phyloP scores from a whole-genome alignment of 2,797 vertebrate species.

The Acomys russatus region DNA sequence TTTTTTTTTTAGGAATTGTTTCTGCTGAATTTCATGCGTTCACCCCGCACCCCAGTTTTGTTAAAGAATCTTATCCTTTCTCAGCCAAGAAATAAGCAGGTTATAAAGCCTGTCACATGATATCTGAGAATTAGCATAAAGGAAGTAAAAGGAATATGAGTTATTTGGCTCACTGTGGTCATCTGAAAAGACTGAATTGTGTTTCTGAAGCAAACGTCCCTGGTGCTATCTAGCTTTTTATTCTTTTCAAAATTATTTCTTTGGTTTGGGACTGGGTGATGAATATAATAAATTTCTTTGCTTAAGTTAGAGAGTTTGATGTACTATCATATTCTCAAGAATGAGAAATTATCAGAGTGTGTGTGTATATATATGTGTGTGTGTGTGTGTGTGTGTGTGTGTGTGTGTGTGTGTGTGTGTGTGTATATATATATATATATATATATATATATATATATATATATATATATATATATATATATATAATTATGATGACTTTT shows the following conservation, averaged over 20 bases:
- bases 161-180: background rate
- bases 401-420: too few relatives aligned
- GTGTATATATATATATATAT: too few relatives aligned
- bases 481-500: conserved; percentile 3
- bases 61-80: background rate
- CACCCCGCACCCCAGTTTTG: background rate
- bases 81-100: background rate
- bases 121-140: conserved; percentile 4
- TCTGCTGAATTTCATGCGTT: background rate
- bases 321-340: background rate
- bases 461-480: too few relatives aligned
- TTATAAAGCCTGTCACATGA: background rate
- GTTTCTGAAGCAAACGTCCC: background rate
- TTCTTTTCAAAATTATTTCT: conserved; percentile 18
- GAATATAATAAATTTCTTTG: background rate
- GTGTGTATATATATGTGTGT: too few relatives aligned
- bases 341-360: background rate
- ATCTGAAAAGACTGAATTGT: background rate
- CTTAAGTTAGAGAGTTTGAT: background rate
- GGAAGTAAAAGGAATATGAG: background rate
- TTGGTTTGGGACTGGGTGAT: background rate
- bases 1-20: background rate
- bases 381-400: too few relatives aligned
- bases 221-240: background rate
- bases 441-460: too few relatives aligned